phyloP scores from a whole-genome alignment of 2,888 invertebrate species.

The Eilema griseolum region DNA sequence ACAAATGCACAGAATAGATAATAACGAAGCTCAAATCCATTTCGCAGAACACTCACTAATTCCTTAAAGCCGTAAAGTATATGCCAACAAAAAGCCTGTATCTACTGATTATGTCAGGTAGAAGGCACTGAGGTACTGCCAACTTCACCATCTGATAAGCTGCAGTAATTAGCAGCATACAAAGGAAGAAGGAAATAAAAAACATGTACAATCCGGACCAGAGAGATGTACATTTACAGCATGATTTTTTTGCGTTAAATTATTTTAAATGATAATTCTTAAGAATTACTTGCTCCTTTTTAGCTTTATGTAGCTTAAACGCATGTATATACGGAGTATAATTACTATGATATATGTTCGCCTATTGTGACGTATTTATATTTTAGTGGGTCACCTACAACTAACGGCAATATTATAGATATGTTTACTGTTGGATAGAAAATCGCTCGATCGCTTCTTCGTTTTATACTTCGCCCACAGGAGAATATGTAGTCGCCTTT shows the following conservation, averaged over 20 bases:
- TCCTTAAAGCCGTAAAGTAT: slow-evolving; percentile 24
- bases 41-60: not conserved
- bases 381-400: no score
- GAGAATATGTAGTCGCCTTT: no score
- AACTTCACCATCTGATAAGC: slow-evolving; percentile 46
- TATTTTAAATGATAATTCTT: not conserved
- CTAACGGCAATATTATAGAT: no score
- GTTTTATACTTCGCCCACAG: no score
- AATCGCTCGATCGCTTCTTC: no score
- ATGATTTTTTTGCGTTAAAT: not conserved
- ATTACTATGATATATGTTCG: no score
- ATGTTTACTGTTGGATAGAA: no score
- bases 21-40: not conserved
- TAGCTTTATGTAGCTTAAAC: not conserved
- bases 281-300: not conserved
- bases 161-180: slow-evolving; percentile 34
- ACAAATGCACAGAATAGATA: not conserved
- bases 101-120: slow-evolving; percentile 30
- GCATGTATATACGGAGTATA: no score
- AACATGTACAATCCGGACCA: slow-evolving; percentile 9
- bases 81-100: slow-evolving; percentile 29
- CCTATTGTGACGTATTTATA: no score
- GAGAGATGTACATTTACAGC: not conserved
- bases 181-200: slow-evolving; percentile 23
- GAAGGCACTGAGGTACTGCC: slow-evolving; percentile 29